Base-by-base conservation (phyloP, 64 coral and sea anemone species). In the Montipora foliosa region DNA sequence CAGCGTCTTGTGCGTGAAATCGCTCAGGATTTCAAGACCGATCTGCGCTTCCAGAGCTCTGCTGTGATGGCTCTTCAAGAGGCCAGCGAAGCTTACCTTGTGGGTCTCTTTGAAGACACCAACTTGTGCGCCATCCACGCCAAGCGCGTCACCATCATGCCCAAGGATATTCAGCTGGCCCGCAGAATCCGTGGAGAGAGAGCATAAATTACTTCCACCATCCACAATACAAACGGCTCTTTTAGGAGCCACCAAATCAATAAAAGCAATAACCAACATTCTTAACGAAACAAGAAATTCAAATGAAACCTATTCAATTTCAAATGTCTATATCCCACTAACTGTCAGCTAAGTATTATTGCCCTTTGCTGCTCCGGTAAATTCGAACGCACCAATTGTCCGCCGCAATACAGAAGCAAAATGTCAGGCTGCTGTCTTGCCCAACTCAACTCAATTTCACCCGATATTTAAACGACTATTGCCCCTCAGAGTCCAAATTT, bases 121-220 rank as follows among this genome's bases (percentile, higher is more conserved):
- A 97, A 97, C 92, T 97, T 97, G 95, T 97, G 95, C 84, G 95
- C 95, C 92, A 97, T 97, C 84, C 95, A 97, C 83, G 95, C 95
- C 87, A 98, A 98, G 93, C 93, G 96, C n/a, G 96, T 95, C 74
- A 98, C 93, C 75, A 98, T 97, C 78, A 97, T 97, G 95, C 95
- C 95, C 67, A 97, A 97, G 87, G 96, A 95, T 51, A 98, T 98
- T 52, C 96, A 95, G 87, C 67, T 95, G 17, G 93, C 93, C 69
- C 89, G 93, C 84, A 89, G 96, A 88, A 98, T 94, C 89, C 93
- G 93, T 59, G 96, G 92, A 67, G 92, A 88, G 21, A 61, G 92
- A 74, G 83, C 92, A 72, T 93, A 87, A 87, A 59, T 15, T 22
- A 0, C 9, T 48, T 19, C 0, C 15, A 5, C 49, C 4, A 3